A percentile compares a stretch with the other conserved stretches of the same genome.
Conservation (phyloP, 1,140 invertebrate species). For the Trachymyrmex cornetzi region DNA sequence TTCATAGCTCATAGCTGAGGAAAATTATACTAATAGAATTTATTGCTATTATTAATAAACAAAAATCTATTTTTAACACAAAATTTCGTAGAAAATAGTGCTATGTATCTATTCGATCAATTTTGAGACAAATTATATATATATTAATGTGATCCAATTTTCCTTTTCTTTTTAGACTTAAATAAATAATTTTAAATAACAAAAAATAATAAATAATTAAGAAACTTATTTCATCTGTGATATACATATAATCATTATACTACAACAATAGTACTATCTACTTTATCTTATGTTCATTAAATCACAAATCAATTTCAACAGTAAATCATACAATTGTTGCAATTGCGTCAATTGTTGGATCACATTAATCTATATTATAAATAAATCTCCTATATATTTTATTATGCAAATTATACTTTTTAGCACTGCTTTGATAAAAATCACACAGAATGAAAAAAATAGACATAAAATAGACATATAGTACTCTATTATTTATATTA, state of each 20-base stretch:
- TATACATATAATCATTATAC: constrained; percentile 19
- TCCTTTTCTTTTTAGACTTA: neutral
- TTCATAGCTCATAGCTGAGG: neutral
- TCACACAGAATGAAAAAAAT: constrained; percentile 25
- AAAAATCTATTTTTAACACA: constrained; percentile 14
- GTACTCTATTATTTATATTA: neutral
- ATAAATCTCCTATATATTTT: constrained; percentile 23
- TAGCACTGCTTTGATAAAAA: constrained; percentile 41
- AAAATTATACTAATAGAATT: constrained; percentile 12
- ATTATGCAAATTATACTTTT: neutral
- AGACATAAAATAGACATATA: constrained; percentile 23
- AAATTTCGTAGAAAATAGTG: constrained; percentile 11
- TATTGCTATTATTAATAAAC: constrained; percentile 15
- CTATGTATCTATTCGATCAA: constrained; percentile 4
- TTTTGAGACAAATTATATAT: constrained; percentile 1
- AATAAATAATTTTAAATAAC: neutral
- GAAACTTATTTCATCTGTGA: constrained; percentile 24
- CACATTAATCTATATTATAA: constrained; percentile 9
- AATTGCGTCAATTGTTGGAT: neutral
- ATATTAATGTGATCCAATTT: constrained; percentile 8
- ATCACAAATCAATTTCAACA: neutral
- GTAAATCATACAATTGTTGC: neutral
- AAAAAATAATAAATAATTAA: neutral
- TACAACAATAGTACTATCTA: neutral
- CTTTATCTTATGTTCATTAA: neutral